Evolutionary conservation across 2,797 vertebrate genomes (phyloP), one percentile per base, ranked within the genome.

Genomic region (Staurois parvus): DNA sequence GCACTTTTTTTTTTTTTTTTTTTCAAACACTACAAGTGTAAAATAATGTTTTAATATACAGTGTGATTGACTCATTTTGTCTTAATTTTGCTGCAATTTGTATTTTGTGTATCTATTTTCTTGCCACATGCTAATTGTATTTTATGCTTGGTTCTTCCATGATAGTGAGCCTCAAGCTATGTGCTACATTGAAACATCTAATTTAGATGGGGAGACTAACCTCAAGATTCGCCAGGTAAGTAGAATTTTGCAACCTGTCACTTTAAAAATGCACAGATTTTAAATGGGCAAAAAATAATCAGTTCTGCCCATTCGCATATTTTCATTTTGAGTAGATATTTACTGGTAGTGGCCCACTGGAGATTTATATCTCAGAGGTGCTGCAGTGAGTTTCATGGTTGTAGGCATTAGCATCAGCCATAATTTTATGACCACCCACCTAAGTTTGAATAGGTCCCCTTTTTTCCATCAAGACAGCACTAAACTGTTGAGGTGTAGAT

Each of bases 171-270:
- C 98, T 13, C 98, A 99, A 92, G 97, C 96, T 52, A 99, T 99
- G 98, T 99, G 98, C 93, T 99, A 99, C 93, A 99, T 99, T 34
- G 98, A 99, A 94, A 99, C 98, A 4, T 99, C 98, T 87, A 99
- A 99, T 90, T 91, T 99, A 91, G 98, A 99, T 88, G 98, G 98
- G 88, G 98, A 99, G 93, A 99, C 98, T 32, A 99, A 99, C 94
- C 95, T 99, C 85, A 99, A 99, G 95, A 99, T 99, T 90, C 93
- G 98, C 93, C 98, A 99, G 96, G 98, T 99, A 92, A 94, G 9
- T 68, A 2, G 2, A 29, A 1, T 56, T 68, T 68, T n/a, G 21
- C n/a, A 2, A 12, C 26, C 13, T 28, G 29, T 66, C 0, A 0
- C 21, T 59, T 59, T 59, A 52, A 52, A 48, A 52, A 52, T 52